phyloP scores from a whole-genome alignment of 2,113 vertebrate species.

The Dolichotis patagonum region DNA sequence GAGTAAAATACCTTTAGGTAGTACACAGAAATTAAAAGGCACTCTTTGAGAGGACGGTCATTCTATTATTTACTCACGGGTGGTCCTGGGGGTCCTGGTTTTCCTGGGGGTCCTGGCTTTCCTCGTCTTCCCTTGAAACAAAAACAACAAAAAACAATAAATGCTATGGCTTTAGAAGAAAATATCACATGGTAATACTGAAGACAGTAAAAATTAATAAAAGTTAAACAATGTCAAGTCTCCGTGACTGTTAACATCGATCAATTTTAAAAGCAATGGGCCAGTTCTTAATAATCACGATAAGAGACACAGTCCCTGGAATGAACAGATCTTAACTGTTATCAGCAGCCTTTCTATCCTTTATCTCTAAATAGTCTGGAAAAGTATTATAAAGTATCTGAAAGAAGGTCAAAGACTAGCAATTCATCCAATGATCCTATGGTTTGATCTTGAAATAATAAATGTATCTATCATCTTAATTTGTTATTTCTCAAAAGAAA shows the following conservation, averaged over 20 bases:
- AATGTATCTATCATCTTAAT: conserved; percentile 26
- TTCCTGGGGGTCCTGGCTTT: conserved; percentile 88
- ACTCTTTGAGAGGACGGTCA: not conserved
- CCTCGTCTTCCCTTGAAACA: conserved; percentile 88
- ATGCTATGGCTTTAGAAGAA: not conserved
- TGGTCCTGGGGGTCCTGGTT: conserved; percentile 87
- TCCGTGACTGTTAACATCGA: not conserved
- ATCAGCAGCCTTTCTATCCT: conserved; percentile 26
- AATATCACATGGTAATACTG: conserved; percentile 33
- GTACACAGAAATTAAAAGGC: not conserved
- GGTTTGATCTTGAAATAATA: conserved; percentile 17
- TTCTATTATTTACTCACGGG: conserved; percentile 85
- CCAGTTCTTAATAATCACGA: conserved; percentile 19
- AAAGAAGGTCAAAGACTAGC: conserved; percentile 31
- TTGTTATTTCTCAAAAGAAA: conserved; percentile 4
- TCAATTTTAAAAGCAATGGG: not conserved
- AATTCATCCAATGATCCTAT: conserved; percentile 44
- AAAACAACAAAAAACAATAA: conserved; percentile 71
- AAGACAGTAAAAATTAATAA: conserved; percentile 16
- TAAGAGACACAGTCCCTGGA: not conserved
- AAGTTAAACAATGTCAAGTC: conserved; percentile 30
- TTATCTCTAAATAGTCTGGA: not conserved
- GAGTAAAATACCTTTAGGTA: not conserved
- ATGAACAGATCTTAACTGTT: not conserved
- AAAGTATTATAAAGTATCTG: not conserved